Evolutionary conservation across 2,113 vertebrate genomes (phyloP), one percentile per base, ranked within the genome.

Genomic region (Festucalex cinctus): DNA sequence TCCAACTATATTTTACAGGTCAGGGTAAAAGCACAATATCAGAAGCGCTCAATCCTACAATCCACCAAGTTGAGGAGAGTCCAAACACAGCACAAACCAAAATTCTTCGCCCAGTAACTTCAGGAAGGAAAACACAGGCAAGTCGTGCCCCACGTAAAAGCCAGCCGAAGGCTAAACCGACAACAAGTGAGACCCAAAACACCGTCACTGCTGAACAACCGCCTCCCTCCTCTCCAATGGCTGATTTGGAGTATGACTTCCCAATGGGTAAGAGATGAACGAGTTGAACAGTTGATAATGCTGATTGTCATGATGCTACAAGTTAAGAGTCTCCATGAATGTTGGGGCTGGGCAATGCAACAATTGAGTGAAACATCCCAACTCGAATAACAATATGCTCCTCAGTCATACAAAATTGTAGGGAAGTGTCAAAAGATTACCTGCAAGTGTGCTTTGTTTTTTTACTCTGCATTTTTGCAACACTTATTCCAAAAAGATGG

Each of bases 191-290:
- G 89, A 43, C 78, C 14, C 54, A 57, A 57, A 89, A 71, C 83
- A 85, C 85, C 69, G 26, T 90, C 68, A 58, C 58, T 46, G 6
- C 49, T 0, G 69, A 70, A 20, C 46, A 63, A 32, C 79, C 74
- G 0, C 32, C 89, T 2, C 92, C 92, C 64, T 89, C 77, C 28
- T 86, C 93, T 43, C 88, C 94, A 41, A 78, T 88, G 84, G 91
- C 94, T 78, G 95, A 98, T 83, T 71, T 98, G 73, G 96, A 98
- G 85, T 90, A 88, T 20, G 96, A 97, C 88, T 93, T 95, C 74
- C 95, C 95, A 16, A 83, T 90, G 79, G 94, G 96, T 98, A 58
- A 63, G 94, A 66, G 6, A 9, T 53, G 13, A 10, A 35, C 24
- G 20, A 24, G 68, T 46, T 19, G n/a, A 0, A 62, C 12, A 41